Conservation (phyloP, 2,797 vertebrate species). For the Micropoecilia bifurca region DNA sequence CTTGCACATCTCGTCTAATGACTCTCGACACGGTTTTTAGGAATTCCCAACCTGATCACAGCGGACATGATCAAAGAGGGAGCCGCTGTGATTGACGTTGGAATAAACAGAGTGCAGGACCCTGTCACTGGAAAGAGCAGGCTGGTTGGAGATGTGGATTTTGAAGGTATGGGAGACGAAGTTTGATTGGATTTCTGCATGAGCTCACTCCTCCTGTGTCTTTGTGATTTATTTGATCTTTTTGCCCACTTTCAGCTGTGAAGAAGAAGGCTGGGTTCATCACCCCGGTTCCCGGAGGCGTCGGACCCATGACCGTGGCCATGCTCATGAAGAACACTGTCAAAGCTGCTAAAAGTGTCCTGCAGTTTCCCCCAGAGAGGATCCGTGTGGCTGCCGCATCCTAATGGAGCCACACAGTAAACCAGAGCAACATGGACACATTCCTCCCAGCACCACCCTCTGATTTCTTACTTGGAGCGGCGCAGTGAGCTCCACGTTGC, state of each 20-base stretch:
- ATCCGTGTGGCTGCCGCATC: constrained; percentile 80
- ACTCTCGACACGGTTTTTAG: constrained; percentile 65
- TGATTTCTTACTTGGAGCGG: constrained; percentile 24
- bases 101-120: constrained; percentile 92
- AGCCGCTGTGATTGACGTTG: constrained; percentile 93
- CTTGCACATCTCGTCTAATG: not conserved
- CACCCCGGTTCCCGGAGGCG: constrained; percentile 95
- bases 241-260: constrained; percentile 80
- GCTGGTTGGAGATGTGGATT: constrained; percentile 96
- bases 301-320: constrained; percentile 97
- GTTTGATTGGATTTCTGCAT: not conserved
- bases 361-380: constrained; percentile 77
- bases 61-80: constrained; percentile 98
- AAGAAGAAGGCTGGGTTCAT: constrained; percentile 93
- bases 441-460: constrained; percentile 56
- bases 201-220: not conserved
- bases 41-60: constrained; percentile 96
- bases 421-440: constrained; percentile 53
- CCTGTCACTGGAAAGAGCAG: constrained; percentile 88
- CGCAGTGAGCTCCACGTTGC: constrained; percentile 40
- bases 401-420: constrained; percentile 55
- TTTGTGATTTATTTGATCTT: constrained; percentile 6
- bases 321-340: constrained; percentile 99
- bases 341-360: constrained; percentile 92
- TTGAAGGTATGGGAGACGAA: constrained; percentile 85